phyloP scores from a whole-genome alignment of 1,140 invertebrate species.

The Caenorhabditis tropicalis region DNA sequence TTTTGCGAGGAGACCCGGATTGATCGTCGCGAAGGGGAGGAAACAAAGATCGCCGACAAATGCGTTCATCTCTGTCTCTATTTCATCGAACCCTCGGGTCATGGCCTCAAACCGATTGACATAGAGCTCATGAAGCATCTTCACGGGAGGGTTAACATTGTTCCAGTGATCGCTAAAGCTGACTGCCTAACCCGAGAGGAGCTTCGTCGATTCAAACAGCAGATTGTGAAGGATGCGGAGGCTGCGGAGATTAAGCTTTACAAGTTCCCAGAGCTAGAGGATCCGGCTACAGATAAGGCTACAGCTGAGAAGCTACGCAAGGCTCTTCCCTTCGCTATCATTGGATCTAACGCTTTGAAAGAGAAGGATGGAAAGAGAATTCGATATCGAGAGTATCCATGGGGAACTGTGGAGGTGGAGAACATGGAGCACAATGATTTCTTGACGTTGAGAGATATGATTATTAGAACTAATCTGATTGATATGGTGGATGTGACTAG shows the following conservation, averaged over 20 bases:
- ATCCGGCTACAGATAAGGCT: conserved; percentile 71
- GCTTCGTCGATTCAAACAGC: conserved; percentile 92
- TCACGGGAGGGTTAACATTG: conserved; percentile 95
- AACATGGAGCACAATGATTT: conserved; percentile 99
- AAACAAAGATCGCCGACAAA: conserved; percentile 93
- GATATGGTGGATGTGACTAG: conserved; percentile 93
- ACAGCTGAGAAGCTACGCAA: conserved; percentile 34
- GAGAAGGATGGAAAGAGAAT: conserved; percentile 84
- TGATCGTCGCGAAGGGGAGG: conserved; percentile 82
- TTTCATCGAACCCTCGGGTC: conserved; percentile 94
- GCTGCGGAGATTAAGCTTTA: conserved; percentile 99
- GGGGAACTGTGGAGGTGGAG: conserved; percentile 98
- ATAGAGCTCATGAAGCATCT: conserved; percentile 98
- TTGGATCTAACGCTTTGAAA: conserved; percentile 94
- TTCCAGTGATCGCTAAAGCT: conserved; percentile 97
- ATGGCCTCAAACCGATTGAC: conserved; percentile 97
- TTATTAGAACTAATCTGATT: conserved; percentile 90
- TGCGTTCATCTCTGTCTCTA: conserved; percentile 95
- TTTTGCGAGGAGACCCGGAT: conserved; percentile 92
- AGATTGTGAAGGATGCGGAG: conserved; percentile 90
- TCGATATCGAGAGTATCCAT: conserved; percentile 84
- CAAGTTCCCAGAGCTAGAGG: conserved; percentile 91
- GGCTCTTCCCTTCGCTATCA: conserved; percentile 91
- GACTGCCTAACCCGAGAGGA: conserved; percentile 98
- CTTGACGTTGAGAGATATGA: conserved; percentile 93